A percentile compares a stretch with the other conserved stretches of the same genome.
Conservation (phyloP, 2,888 invertebrate genomes). For the Bursaphelenchus okinawaensis region DNA sequence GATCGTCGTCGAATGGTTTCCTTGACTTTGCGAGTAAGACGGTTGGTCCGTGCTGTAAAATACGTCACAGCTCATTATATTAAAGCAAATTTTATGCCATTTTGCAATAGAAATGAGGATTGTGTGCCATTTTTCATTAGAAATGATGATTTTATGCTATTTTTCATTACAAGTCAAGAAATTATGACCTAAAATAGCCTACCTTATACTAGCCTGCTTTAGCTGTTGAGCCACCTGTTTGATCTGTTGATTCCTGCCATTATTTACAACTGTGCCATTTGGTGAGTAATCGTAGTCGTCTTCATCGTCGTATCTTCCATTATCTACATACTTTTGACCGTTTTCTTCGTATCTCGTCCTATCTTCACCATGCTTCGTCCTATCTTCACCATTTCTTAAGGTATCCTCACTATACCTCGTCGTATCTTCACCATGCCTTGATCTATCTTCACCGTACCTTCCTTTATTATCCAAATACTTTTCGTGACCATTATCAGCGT, state of each 20-base stretch:
- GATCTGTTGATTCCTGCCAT: slow-evolving; percentile 23
- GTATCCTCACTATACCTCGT: no score
- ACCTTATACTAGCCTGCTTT: slow-evolving; percentile 9
- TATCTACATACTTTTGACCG: slow-evolving; percentile 13
- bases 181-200: not conserved
- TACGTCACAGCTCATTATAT: no score
- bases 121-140: no score
- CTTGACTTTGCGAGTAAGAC: not conserved
- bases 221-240: slow-evolving; percentile 31
- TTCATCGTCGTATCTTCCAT: slow-evolving; percentile 3
- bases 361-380: slow-evolving; percentile 12
- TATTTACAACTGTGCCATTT: slow-evolving; percentile 18
- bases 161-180: no score
- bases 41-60: not conserved
- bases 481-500: no score
- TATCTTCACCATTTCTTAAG: no score
- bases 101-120: no score
- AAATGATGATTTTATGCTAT: no score
- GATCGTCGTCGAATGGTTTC: not conserved
- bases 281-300: slow-evolving; percentile 14
- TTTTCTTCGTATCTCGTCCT: slow-evolving; percentile 12
- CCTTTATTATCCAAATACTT: no score
- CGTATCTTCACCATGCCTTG: no score
- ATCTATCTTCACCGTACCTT: no score
- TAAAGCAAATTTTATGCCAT: no score